Percentiles rank a stretch among this genome's conserved stretches.
phyloP scores from a whole-genome alignment of 2,113 vertebrate genomes.

The Takifugu flavidus region DNA sequence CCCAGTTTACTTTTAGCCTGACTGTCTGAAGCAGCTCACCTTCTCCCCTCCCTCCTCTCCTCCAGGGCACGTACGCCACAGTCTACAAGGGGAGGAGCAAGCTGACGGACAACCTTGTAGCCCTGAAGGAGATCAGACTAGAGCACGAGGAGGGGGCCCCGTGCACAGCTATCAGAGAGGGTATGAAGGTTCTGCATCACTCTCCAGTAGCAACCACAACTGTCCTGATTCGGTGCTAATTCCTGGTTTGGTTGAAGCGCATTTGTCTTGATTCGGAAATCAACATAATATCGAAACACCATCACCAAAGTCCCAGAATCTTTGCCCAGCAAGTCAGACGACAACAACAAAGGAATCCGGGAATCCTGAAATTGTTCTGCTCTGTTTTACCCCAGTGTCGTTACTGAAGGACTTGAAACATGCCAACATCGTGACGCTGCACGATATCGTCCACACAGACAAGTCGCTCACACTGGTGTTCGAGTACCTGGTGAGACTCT shows the following conservation, averaged over 20 bases:
- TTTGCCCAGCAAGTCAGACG: too few relatives aligned
- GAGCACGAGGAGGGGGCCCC: slow-evolving; percentile 95
- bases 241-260: not conserved
- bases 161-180: slow-evolving; percentile 94
- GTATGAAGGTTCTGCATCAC: slow-evolving; percentile 53
- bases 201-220: not conserved
- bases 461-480: slow-evolving; percentile 96
- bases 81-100: slow-evolving; percentile 96
- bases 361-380: not conserved
- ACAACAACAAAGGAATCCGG: not conserved
- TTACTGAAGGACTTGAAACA: slow-evolving; percentile 96
- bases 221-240: too few relatives aligned
- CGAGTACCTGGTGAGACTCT: slow-evolving; percentile 89
- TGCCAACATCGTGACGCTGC: slow-evolving; percentile 94
- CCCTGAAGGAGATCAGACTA: slow-evolving; percentile 92
- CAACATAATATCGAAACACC: too few relatives aligned
- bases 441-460: slow-evolving; percentile 94
- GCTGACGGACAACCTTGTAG: slow-evolving; percentile 93
- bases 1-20: slow-evolving; percentile 8
- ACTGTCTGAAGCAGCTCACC: not conserved
- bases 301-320: too few relatives aligned
- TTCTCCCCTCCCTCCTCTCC: not conserved
- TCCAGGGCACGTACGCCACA: slow-evolving; percentile 91
- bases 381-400: slow-evolving; percentile 77
- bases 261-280: too few relatives aligned